Base-by-base conservation (phyloP, 1,140 invertebrate species). In the Procambarus clarkii region DNA sequence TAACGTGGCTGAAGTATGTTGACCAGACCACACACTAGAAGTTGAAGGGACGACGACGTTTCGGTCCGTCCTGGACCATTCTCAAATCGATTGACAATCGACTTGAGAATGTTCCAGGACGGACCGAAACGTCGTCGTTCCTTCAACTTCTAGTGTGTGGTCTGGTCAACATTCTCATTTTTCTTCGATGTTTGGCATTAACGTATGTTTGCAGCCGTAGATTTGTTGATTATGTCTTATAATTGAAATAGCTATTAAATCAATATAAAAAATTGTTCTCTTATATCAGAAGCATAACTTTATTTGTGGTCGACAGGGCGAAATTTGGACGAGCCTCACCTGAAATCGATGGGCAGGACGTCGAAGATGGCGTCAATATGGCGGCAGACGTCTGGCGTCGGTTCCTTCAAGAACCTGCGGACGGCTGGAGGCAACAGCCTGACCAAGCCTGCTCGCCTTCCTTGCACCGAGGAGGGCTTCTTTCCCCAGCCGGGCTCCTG, bases 401-500 rank as follows among this genome's bases (percentile, higher is more conserved):
- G 88, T 3, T 79, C 88, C 82, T 69, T 85, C 80, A 80, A 60
- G 3, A 24, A 18, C 13, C 34, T 79, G 15, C 18, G 88, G 2
- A 91, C 88, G 7, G 88, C 88, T 15, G 54, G 45, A 15, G 88
- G 88, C 34, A 80, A 79, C 76, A 46, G 13, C 1, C 76, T 91
- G 9, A 24, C 76, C 60, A 84, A 85, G 18, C 71, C 84, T 8
- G 80, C 80, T 44, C 50, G n/a, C 44, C n/a, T 86, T 3, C 18
- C 85, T 8, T 96, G 96, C 92, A 93, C 92, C 13, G 88, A 95
- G 83, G 95, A 95, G 93, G 97, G 97, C 50, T 97, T 96, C 93
- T 96, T 96, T 93, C 95, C 96, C 8, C 94, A 97, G 94, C 95
- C 95, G 48, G 94, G 94, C n/a, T 94, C 96, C 71, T 97, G 97